Evolutionary conservation across 37 sponge, comb jelly and placozoan species (phyloP).

Genomic region (Ephydatia muelleri): DNA sequence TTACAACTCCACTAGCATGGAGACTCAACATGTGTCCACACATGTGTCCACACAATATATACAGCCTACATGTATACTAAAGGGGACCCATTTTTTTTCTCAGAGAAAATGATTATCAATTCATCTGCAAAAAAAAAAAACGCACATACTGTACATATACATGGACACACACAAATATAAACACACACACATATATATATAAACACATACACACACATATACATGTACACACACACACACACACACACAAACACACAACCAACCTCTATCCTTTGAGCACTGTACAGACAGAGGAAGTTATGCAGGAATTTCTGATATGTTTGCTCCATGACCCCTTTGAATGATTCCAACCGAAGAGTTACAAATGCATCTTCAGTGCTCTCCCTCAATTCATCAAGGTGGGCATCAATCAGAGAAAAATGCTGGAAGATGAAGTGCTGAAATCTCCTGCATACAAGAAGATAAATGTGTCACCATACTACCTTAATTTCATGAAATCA

Average conservation of each 20-base stretch:
- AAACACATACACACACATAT: too few relatives aligned
- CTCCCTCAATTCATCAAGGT: slow-evolving; percentile 61
- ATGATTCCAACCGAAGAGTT: background rate
- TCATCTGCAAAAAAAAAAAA: too few relatives aligned
- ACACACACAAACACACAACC: background rate
- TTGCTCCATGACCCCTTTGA: slow-evolving; percentile 2
- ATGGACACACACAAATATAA: too few relatives aligned
- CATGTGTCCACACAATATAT: too few relatives aligned
- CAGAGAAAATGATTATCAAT: too few relatives aligned
- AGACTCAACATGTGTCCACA: too few relatives aligned
- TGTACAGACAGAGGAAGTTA: slow-evolving; percentile 47
- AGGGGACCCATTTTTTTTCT: too few relatives aligned
- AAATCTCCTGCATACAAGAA: slow-evolving; percentile 14
- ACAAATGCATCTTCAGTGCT: slow-evolving; percentile 44
- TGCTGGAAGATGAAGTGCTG: slow-evolving; percentile 72
- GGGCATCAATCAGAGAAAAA: slow-evolving; percentile 71
- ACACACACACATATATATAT: too few relatives aligned
- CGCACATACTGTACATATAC: too few relatives aligned
- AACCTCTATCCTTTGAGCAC: slow-evolving; percentile 64
- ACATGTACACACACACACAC: too few relatives aligned
- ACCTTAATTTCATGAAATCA: background rate
- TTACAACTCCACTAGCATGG: too few relatives aligned
- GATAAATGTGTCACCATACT: background rate
- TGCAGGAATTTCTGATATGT: slow-evolving; percentile 42
- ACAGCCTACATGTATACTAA: too few relatives aligned